Base-by-base conservation (phyloP, 2,113 vertebrate species). In the Cyprinodon tularosa region DNA sequence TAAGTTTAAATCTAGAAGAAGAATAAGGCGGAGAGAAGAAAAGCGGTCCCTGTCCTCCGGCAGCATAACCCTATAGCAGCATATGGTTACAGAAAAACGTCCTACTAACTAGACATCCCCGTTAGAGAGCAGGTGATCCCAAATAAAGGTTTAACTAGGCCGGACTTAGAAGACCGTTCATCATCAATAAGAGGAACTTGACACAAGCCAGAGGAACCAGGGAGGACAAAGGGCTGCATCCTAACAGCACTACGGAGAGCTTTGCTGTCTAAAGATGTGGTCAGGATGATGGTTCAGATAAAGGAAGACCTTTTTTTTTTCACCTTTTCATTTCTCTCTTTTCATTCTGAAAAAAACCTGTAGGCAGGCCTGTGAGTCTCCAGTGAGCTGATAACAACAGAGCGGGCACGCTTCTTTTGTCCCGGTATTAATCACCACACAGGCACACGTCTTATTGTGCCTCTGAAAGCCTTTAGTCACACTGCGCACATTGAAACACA, bases 321-420 rank as follows among this genome's bases (percentile, higher is more conserved):
- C 14, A 3, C 8, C 3, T 64, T 77, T 76, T 71, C 72, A 66
- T 57, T 80, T 57, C 48, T 59, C 78, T 61, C 63, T 82, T 80
- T 88, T 77, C 42, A 78, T 11, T 44, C 40, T 84, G 66, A 80
- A 85, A 69, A 75, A 65, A 65, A 2, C 83, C 40, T 66, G 40
- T n/a, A 22, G 85, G 83, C 83, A 68, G 84, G 81, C 62, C 76
- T 82, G 66, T 72, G 81, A 77, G 82, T 75, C 83, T 76, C 68
- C 86, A 84, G 65, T 74, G 80, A 83, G 77, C 78, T 63, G 81
- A 86, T 87, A 87, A 80, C 86, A 91, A 87, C 37, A 77, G 82
- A 90, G 71, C 81, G 82, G 88, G 87, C 87, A 91, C 82, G 86
- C 85, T 76, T 86, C 85, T 71, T 88, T 90, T 91, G 87, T 89